These are phyloP conservation scores for Gymnocephalus cernua DNA, from an alignment of 2,113 vertebrate genomes.

Conservation along the genomic window DNA sequence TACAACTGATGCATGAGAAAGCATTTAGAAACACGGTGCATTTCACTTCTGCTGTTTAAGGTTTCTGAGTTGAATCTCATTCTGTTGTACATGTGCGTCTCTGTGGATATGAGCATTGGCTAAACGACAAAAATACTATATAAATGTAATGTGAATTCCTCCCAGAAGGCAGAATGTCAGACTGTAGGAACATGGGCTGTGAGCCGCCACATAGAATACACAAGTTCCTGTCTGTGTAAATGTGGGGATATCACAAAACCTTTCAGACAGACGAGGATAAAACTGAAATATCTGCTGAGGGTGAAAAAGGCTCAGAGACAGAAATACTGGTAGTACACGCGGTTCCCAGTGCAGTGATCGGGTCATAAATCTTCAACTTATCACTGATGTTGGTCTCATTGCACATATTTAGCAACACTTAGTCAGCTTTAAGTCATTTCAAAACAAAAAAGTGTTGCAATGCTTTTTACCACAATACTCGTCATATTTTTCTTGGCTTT, in stretches of 20 bases:
- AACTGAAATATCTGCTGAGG: conserved; percentile 9
- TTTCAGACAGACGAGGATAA: conserved; percentile 1
- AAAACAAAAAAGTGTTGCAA: background rate
- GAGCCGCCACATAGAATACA: conserved; percentile 25
- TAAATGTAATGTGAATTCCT: conserved; percentile 58
- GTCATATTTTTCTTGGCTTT: background rate
- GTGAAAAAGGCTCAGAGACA: conserved; percentile 1
- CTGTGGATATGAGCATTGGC: conserved; percentile 45
- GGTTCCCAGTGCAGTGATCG: background rate
- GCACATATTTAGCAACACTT: background rate
- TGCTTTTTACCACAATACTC: background rate
- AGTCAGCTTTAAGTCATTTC: background rate
- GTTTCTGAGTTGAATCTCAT: conserved; percentile 38
- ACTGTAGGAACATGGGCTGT: conserved; percentile 29
- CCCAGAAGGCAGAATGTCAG: conserved; percentile 46
- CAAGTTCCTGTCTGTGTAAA: conserved; percentile 39
- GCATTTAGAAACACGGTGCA: background rate
- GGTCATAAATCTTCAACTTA: background rate
- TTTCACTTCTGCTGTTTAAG: conserved; percentile 4
- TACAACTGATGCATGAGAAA: background rate
- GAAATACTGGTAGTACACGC: background rate
- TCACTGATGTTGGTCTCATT: background rate
- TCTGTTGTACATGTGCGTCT: conserved; percentile 21
- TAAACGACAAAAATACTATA: conserved; percentile 53
- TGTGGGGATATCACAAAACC: conserved; percentile 29